These are phyloP conservation scores for Lutraria rhynchaena DNA, from an alignment of 1,140 invertebrate genomes.

Conservation along the genomic window DNA sequence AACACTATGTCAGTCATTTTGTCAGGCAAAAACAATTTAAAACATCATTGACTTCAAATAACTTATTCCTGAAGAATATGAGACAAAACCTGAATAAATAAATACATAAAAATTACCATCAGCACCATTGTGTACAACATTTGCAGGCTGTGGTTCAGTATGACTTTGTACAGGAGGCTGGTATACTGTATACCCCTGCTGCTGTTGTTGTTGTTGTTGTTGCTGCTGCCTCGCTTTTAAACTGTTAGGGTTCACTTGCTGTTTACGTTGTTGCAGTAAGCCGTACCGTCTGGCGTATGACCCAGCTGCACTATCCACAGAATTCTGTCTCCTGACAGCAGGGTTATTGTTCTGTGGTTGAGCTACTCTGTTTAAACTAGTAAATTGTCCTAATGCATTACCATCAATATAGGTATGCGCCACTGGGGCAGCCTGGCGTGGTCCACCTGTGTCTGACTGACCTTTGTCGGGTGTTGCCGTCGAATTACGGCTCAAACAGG, in stretches of 20 bases:
- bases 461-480: slow-evolving; percentile 33
- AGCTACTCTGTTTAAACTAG: slow-evolving; percentile 44
- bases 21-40: too few relatives aligned
- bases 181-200: slow-evolving; percentile 50
- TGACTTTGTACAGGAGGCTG: slow-evolving; percentile 55
- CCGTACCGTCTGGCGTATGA: slow-evolving; percentile 67
- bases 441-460: slow-evolving; percentile 13
- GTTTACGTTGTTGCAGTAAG: slow-evolving; percentile 70
- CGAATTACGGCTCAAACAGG: slow-evolving; percentile 71
- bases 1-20: too few relatives aligned
- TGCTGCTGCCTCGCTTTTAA: slow-evolving; percentile 33
- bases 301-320: slow-evolving; percentile 51
- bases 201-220: slow-evolving; percentile 5
- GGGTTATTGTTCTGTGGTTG: slow-evolving; percentile 17
- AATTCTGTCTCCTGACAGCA: slow-evolving; percentile 19
- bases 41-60: too few relatives aligned
- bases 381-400: slow-evolving; percentile 67
- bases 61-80: too few relatives aligned
- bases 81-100: too few relatives aligned
- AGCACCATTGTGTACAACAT: slow-evolving; percentile 9
- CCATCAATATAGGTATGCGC: slow-evolving; percentile 77
- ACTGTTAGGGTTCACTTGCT: slow-evolving; percentile 64
- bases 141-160: slow-evolving; percentile 33
- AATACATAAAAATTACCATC: slow-evolving; percentile 20
- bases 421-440: slow-evolving; percentile 66